phyloP scores from a whole-genome alignment of 2,888 invertebrate genomes.

The Lamproptera curius region DNA sequence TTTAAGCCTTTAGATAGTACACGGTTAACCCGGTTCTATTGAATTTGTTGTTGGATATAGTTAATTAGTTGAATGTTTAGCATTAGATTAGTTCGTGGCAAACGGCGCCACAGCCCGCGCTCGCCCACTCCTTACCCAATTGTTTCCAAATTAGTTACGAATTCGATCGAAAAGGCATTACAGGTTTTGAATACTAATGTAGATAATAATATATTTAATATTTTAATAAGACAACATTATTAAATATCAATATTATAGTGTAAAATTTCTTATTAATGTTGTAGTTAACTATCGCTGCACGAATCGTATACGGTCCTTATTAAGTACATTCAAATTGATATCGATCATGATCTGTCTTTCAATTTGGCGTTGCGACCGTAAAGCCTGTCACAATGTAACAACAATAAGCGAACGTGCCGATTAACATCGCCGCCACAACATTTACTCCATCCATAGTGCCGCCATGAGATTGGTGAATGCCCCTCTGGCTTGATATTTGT shows the following conservation, averaged over 20 bases:
- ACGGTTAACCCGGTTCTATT: not conserved
- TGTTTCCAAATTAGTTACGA: no score
- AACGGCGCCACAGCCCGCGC: not conserved
- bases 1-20: no score
- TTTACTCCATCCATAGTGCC: conserved; percentile 27
- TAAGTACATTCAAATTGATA: no score
- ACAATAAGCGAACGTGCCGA: conserved; percentile 17
- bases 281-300: no score
- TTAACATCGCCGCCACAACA: not conserved
- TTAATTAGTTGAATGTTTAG: not conserved
- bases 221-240: no score
- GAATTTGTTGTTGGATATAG: not conserved
- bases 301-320: no score
- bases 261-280: no score
- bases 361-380: not conserved
- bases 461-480: conserved; percentile 29
- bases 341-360: no score
- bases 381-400: conserved; percentile 14
- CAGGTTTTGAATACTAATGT: no score
- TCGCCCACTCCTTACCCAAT: not conserved
- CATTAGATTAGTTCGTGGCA: not conserved
- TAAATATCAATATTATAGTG: no score
- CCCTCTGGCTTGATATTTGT: conserved; percentile 24
- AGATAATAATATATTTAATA: no score
- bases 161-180: no score